A percentile compares a stretch with the other conserved stretches of the same genome.
These are phyloP conservation scores for Calidris pugnax DNA, from an alignment of 2,113 vertebrate species.

Conservation along the genomic window DNA sequence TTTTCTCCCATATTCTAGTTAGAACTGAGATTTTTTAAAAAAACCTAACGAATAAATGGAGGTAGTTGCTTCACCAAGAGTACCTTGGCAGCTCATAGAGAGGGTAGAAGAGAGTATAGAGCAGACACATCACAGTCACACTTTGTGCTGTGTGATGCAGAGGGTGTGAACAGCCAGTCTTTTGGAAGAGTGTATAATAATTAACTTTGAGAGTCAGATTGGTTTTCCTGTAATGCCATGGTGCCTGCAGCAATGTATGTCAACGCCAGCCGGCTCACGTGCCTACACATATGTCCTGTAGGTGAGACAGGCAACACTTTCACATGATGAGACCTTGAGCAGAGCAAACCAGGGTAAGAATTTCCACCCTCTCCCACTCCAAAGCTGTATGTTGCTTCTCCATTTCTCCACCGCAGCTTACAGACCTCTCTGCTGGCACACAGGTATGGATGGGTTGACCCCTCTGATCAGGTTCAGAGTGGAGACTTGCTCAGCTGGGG, in stretches of 20 bases:
- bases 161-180: background rate
- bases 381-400: background rate
- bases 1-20: background rate
- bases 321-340: background rate
- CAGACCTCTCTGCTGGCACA: background rate
- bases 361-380: background rate
- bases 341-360: background rate
- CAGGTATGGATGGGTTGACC: accelerated
- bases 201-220: background rate
- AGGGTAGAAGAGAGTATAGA: background rate
- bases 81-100: background rate
- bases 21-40: background rate
- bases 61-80: background rate
- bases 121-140: background rate
- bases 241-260: background rate
- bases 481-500: accelerated
- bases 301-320: background rate
- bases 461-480: background rate
- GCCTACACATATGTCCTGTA: background rate
- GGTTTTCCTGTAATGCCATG: background rate
- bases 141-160: background rate
- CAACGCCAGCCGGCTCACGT: background rate
- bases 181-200: background rate
- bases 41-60: background rate
- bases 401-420: background rate